Percentiles rank a stretch among this genome's conserved stretches.
Conservation (phyloP, 2,113 vertebrate genomes). For the Pachypanchax playfairii region DNA sequence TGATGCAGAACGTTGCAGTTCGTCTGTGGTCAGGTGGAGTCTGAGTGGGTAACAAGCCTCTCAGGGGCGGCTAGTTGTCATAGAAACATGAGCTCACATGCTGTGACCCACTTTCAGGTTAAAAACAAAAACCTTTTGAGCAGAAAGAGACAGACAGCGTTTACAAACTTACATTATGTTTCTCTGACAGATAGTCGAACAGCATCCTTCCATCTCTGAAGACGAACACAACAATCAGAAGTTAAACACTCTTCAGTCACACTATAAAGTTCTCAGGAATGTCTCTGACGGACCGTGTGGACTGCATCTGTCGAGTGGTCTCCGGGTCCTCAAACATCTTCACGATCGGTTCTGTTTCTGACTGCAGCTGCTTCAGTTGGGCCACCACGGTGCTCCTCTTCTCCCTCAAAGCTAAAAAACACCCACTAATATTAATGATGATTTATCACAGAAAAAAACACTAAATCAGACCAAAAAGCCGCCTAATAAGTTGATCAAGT, state of each 20-base stretch:
- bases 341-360: slow-evolving; percentile 95
- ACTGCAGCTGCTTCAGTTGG: slow-evolving; percentile 95
- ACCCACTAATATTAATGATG: too few species aligned
- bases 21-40: not conserved
- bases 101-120: not conserved
- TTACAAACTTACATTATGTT: slow-evolving; percentile 91
- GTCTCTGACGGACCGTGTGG: too few species aligned
- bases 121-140: not conserved
- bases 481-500: too few species aligned
- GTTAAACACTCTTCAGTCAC: too few species aligned
- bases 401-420: slow-evolving; percentile 85
- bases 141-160: too few species aligned
- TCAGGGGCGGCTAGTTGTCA: slow-evolving; percentile 52
- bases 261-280: too few species aligned
- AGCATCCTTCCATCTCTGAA: slow-evolving; percentile 93
- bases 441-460: slow-evolving; percentile 3
- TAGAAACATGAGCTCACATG: slow-evolving; percentile 49
- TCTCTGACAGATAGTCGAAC: slow-evolving; percentile 96
- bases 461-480: too few species aligned
- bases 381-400: slow-evolving; percentile 95
- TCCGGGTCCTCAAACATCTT: slow-evolving; percentile 99
- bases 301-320: slow-evolving; percentile 96
- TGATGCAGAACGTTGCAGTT: too few species aligned
- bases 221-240: slow-evolving; percentile 22
- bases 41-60: slow-evolving; percentile 1